phyloP scores from a whole-genome alignment of 2,888 invertebrate species.

The Sinhomidia bicolor region DNA sequence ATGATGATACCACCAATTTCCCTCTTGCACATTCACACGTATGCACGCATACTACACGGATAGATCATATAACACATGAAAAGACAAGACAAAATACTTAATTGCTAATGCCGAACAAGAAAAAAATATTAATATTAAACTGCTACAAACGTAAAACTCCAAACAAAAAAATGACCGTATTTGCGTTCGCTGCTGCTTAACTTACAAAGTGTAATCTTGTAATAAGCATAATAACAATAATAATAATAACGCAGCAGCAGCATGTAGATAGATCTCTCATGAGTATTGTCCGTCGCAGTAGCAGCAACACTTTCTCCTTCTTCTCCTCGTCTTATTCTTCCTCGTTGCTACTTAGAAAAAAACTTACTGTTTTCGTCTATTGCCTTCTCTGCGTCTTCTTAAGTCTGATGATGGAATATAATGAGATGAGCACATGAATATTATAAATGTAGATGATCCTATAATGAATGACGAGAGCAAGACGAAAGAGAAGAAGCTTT shows the following conservation, averaged over 20 bases:
- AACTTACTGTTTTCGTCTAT: background rate
- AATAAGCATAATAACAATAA: background rate
- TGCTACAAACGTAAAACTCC: background rate
- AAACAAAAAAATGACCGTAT: background rate
- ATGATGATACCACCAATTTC: background rate
- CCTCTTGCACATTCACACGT: background rate
- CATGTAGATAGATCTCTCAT: background rate
- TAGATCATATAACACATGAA: background rate
- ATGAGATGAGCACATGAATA: constrained; percentile 53
- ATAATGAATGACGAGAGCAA: background rate
- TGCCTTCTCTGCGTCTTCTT: background rate
- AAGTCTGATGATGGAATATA: constrained; percentile 21
- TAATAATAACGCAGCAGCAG: background rate
- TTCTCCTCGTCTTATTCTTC: background rate
- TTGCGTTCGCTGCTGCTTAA: too few species aligned
- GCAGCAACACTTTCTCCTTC: constrained; percentile 47
- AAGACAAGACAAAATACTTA: background rate
- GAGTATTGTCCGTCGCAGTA: background rate
- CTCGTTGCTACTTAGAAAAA: background rate
- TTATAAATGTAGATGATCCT: constrained; percentile 60
- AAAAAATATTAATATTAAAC: background rate
- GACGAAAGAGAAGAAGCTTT: background rate
- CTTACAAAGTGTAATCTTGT: background rate
- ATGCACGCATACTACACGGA: background rate
- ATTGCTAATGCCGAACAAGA: background rate